A percentile compares a stretch with the other conserved stretches of the same genome.
Conservation (phyloP, 2,113 vertebrate genomes). For the Tilapia sparmanii region DNA sequence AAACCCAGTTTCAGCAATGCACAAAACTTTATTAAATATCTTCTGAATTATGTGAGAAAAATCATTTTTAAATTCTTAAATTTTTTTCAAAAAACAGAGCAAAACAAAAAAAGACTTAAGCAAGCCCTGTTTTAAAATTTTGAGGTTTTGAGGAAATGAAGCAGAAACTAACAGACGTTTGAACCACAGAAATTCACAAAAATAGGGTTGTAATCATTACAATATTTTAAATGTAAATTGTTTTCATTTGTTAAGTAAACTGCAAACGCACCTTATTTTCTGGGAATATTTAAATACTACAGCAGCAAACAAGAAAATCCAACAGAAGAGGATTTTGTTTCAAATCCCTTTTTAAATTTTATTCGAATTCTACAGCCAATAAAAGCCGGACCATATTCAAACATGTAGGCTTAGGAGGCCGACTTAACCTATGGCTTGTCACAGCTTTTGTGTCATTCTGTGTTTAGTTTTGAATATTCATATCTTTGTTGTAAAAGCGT, state of each 20-base stretch:
- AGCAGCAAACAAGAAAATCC: neutral
- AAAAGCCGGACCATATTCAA: neutral
- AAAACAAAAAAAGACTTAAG: neutral
- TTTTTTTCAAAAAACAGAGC: neutral
- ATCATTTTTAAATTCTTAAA: neutral
- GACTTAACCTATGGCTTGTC: conserved; percentile 36
- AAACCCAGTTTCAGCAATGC: neutral
- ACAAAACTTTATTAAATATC: neutral
- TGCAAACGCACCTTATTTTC: neutral
- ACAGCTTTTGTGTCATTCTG: conserved; percentile 2
- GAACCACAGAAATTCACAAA: neutral
- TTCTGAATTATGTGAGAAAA: neutral
- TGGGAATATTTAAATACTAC: neutral
- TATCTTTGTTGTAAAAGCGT: conserved; percentile 63
- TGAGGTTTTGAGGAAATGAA: neutral
- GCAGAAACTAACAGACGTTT: neutral
- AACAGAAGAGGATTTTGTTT: neutral
- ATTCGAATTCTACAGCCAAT: neutral
- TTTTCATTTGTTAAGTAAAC: neutral
- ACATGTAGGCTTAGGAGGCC: neutral
- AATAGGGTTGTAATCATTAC: neutral
- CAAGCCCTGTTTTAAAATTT: neutral
- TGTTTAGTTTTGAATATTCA: conserved; percentile 64
- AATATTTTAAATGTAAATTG: neutral
- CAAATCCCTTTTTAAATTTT: neutral